Conservation (phyloP, 1,140 invertebrate species). For the Dendrolimus punctatus region DNA sequence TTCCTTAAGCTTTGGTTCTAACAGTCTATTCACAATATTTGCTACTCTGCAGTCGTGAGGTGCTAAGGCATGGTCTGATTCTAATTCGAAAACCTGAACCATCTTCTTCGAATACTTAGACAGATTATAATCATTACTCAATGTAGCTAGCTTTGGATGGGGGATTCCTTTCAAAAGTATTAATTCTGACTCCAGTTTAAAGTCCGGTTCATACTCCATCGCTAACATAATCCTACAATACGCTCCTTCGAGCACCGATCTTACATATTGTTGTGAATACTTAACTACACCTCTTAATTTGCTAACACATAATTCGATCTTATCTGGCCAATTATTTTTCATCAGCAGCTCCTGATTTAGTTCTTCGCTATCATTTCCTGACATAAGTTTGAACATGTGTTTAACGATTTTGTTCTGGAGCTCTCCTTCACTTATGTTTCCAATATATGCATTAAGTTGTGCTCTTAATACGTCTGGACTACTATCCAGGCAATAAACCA, state of each 20-base stretch:
- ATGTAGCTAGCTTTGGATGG: slow-evolving; percentile 6
- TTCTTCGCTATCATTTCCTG: slow-evolving; percentile 6
- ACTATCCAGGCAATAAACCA: slow-evolving; percentile 21
- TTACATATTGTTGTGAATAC: slow-evolving; percentile 4
- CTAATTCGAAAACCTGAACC: slow-evolving; percentile 13
- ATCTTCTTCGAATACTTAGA: slow-evolving; percentile 14
- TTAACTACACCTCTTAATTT: slow-evolving; percentile 4
- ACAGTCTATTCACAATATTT: slow-evolving; percentile 14
- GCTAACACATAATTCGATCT: slow-evolving; percentile 5
- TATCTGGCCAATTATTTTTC: slow-evolving; percentile 2
- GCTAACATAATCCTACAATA: slow-evolving; percentile 17
- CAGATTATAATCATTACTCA: slow-evolving; percentile 18
- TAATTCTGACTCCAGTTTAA: slow-evolving; percentile 20
- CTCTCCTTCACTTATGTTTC: slow-evolving; percentile 10
- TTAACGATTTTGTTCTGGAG: slow-evolving; percentile 14
- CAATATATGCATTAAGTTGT: slow-evolving; percentile 13
- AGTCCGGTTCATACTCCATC: slow-evolving; percentile 14
- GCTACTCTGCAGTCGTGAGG: slow-evolving; percentile 14
- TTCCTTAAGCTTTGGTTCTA: slow-evolving; percentile 5
- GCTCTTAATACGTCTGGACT: slow-evolving; percentile 14
- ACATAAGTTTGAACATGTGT: slow-evolving; percentile 12
- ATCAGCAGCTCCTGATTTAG: slow-evolving; percentile 5
- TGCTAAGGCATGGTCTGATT: slow-evolving; percentile 14
- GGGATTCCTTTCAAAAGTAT: slow-evolving; percentile 15
- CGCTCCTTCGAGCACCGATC: slow-evolving; percentile 11